Conservation (phyloP, 2,888 invertebrate species). For the Anarsia innoxiella region DNA sequence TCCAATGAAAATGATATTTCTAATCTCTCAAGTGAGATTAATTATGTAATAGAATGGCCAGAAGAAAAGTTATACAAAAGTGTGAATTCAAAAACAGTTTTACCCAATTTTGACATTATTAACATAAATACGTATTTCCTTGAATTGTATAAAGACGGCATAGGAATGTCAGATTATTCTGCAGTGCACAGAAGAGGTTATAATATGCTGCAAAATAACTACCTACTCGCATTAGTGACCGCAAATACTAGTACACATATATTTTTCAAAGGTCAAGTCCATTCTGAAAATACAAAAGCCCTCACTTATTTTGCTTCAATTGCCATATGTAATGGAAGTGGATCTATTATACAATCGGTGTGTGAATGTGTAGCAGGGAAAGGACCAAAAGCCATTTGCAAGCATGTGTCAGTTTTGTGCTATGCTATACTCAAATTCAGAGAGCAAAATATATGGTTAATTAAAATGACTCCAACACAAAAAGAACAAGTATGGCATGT, state of each 20-base stretch:
- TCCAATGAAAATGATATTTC: neutral
- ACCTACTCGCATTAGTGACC: neutral
- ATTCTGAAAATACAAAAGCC: conserved; percentile 3
- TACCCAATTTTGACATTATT: conserved; percentile 9
- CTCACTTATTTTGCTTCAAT: conserved; percentile 8
- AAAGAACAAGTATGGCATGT: conserved; percentile 12
- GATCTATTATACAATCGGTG: conserved; percentile 6
- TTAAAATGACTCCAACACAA: conserved; percentile 9
- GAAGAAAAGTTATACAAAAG: conserved; percentile 9
- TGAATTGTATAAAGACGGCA: conserved; percentile 1
- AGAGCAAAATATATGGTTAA: neutral
- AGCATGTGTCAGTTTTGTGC: conserved; percentile 11
- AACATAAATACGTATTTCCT: conserved; percentile 11
- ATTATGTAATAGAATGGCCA: neutral
- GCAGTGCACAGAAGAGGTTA: conserved; percentile 14
- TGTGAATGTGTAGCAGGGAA: conserved; percentile 10
- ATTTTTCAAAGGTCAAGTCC: neutral
- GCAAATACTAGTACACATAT: neutral
- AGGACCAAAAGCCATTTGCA: conserved; percentile 11
- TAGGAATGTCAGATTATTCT: conserved; percentile 9
- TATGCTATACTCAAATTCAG: conserved; percentile 6
- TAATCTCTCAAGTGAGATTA: neutral
- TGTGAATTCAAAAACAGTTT: conserved; percentile 8
- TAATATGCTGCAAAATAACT: conserved; percentile 10
- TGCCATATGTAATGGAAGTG: conserved; percentile 6